Evolutionary conservation across 2,797 vertebrate genomes (phyloP), one percentile per base, ranked within the genome.

Genomic region (Chiroxiphia lanceolata): DNA sequence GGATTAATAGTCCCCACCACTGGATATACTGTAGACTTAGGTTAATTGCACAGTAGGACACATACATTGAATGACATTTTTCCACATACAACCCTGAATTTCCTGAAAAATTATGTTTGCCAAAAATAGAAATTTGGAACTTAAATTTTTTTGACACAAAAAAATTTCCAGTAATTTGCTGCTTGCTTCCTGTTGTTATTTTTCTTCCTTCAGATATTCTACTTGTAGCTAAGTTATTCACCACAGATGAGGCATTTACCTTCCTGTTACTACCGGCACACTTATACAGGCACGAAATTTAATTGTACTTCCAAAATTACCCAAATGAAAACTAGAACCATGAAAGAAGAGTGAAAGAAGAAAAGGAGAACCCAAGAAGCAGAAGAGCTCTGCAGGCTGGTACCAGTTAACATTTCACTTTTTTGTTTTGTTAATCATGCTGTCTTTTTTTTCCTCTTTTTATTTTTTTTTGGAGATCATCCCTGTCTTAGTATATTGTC

Each of bases 1-100:
- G 20, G 33, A n/a, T 51, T 33, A 40, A 31, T 1, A 82, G 18
- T 21, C 16, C 13, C 31, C 0, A 1, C 5, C 38, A 50, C 48
- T 8, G n/a, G 31, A 34, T 14, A 45, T 5, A 21, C 10, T 33
- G 16, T 7, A 36, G 15, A 50, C 0, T 0, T 5, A 27, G 0
- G 0, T 38, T 34, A 4, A 20, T n/a, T 34, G 17, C 4, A 10
- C 0, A 45, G 33, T 2, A 40, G 20, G 21, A 47, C 21, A 53
- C 6, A 11, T 1, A 15, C 2, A 34, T 1, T 0, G 3, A 31
- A 13, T 20, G 25, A 65, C 4, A 2, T 15, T 76, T 44, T 82
- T 44, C 11, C 45, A 75, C 15, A 36, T 5, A 25, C 3, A 83
- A 13, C 3, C 16, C 10, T 21, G 18, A 44, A 47, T 19, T 63